A percentile compares a stretch with the other conserved stretches of the same genome.
These are phyloP conservation scores for Hippopotamyrus pictus DNA, from an alignment of 2,797 vertebrate genomes.

Conservation along the genomic window DNA sequence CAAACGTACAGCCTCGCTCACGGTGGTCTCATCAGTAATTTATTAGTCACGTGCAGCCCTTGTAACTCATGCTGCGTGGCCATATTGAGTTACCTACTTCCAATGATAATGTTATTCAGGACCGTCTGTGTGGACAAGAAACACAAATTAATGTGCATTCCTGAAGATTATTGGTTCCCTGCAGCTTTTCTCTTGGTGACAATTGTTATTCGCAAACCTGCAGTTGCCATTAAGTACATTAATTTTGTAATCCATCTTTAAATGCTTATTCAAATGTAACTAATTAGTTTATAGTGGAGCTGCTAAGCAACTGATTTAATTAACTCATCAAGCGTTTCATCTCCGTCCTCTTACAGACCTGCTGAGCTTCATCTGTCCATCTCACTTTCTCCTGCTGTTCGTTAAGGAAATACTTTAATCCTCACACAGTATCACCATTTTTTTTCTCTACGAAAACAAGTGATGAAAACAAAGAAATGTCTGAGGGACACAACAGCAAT, in stretches of 20 bases:
- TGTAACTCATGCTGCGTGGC: neutral
- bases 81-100: neutral
- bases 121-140: neutral
- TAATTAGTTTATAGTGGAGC: slow-evolving; percentile 7
- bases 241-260: neutral
- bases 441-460: neutral
- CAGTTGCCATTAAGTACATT: neutral
- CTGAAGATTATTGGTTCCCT: neutral
- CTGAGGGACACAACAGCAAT: neutral
- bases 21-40: neutral
- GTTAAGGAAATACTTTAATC: neutral
- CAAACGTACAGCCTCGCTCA: neutral
- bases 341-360: neutral
- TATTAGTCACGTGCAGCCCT: neutral
- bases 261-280: neutral
- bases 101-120: neutral
- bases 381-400: neutral
- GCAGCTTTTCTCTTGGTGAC: neutral
- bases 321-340: slow-evolving; percentile 1
- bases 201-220: neutral
- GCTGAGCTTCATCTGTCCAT: neutral
- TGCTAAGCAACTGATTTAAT: slow-evolving; percentile 12
- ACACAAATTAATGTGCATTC: neutral
- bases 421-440: neutral
- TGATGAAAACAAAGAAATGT: neutral